phyloP scores from a whole-genome alignment of 2,113 vertebrate species.

The Halichoerus grypus region DNA sequence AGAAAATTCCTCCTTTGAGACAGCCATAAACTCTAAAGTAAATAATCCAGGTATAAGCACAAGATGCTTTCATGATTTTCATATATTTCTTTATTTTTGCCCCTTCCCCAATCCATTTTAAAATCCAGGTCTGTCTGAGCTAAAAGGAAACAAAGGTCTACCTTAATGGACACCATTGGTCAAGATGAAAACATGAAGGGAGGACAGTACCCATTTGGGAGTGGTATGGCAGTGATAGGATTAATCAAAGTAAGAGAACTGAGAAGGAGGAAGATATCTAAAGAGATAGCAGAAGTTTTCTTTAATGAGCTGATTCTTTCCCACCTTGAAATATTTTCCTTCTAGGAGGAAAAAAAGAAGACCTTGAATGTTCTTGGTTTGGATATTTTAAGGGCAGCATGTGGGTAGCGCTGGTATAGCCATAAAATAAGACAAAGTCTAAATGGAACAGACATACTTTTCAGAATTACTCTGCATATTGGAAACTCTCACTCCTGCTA shows the following conservation, averaged over 20 bases:
- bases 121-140: neutral
- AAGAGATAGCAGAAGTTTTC: neutral
- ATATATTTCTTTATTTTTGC: neutral
- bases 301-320: neutral
- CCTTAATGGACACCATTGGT: neutral
- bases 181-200: neutral
- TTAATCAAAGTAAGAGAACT: neutral
- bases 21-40: neutral
- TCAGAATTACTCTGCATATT: neutral
- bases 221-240: neutral
- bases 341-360: neutral
- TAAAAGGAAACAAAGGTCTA: neutral
- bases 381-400: neutral
- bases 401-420: neutral
- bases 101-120: neutral
- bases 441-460: neutral
- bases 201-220: neutral
- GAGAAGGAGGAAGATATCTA: neutral
- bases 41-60: neutral
- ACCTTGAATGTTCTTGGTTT: neutral
- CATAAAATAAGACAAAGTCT: conserved; percentile 16
- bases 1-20: neutral
- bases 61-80: neutral
- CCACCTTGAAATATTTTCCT: neutral
- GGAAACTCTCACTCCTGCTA: neutral